phyloP scores from a whole-genome alignment of 2,888 invertebrate species.

The Campoletis raptor region DNA sequence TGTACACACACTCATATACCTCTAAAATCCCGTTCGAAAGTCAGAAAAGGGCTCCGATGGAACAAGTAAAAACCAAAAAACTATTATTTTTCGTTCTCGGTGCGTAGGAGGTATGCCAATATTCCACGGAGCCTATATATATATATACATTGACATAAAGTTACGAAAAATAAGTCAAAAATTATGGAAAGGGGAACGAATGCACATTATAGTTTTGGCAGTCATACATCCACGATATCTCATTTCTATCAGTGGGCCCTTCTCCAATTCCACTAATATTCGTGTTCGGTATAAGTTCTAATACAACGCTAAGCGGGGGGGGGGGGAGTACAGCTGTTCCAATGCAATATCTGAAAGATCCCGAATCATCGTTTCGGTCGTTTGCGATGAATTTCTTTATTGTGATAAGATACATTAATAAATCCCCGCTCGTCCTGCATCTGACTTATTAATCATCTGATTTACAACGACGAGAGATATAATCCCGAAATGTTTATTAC shows the following conservation, averaged over 20 bases:
- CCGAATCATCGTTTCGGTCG: constrained; percentile 24
- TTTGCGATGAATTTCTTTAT: neutral
- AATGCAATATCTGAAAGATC: constrained; percentile 8
- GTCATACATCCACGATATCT: neutral
- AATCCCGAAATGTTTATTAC: neutral
- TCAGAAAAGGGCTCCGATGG: neutral
- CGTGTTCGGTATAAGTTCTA: neutral
- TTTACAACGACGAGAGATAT: neutral
- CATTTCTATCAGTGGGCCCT: constrained; percentile 1
- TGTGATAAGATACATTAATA: neutral
- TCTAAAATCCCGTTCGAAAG: constrained; percentile 8
- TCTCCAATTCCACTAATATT: neutral
- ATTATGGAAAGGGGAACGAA: neutral
- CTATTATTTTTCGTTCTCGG: neutral
- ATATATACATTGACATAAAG: neutral
- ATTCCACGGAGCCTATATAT: neutral
- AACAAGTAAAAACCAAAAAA: neutral
- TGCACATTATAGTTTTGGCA: neutral
- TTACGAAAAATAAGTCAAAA: neutral
- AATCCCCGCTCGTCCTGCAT: neutral
- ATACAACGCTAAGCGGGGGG: neutral
- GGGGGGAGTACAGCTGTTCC: constrained; percentile 46
- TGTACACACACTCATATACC: neutral
- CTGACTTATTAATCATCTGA: neutral
- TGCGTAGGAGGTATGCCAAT: neutral